A percentile compares a stretch with the other conserved stretches of the same genome.
Evolutionary conservation across 1,140 invertebrate species (phyloP).

Genomic region (Drosophila arizonae): DNA sequence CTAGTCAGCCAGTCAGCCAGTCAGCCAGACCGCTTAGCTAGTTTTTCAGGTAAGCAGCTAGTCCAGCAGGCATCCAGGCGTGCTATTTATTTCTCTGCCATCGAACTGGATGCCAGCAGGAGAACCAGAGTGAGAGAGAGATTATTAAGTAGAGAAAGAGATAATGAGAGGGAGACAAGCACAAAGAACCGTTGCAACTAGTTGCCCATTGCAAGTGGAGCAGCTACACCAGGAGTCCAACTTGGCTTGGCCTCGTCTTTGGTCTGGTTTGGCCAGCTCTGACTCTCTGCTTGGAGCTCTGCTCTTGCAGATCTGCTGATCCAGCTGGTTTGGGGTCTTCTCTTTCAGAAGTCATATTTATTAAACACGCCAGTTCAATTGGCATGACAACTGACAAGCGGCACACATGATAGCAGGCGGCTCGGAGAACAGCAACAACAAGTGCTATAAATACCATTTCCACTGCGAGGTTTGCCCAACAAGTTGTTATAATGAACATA

Average conservation of each 20-base stretch:
- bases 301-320: not conserved
- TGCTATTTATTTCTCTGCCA: conserved; percentile 28
- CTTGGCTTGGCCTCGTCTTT: conserved; percentile 1
- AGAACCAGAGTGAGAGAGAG: conserved; percentile 15
- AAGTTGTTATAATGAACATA: not conserved
- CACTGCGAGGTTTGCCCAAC: not conserved
- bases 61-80: conserved; percentile 31
- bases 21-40: not conserved
- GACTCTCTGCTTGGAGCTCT: not conserved
- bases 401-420: conserved; percentile 30
- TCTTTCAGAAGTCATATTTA: conserved; percentile 60
- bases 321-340: conserved; percentile 8
- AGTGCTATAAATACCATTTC: conserved; percentile 1
- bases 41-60: conserved; percentile 12
- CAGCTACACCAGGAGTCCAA: conserved; percentile 56
- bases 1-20: not conserved
- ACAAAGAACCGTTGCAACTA: conserved; percentile 69
- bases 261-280: conserved; percentile 32
- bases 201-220: conserved; percentile 61
- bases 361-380: conserved; percentile 62
- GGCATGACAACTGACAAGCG: conserved; percentile 63
- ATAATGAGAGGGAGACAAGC: conserved; percentile 14
- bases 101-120: conserved; percentile 52
- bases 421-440: conserved; percentile 23
- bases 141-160: not conserved